Base-by-base conservation (phyloP, 1,140 invertebrate species). In the Drosophila tristis region DNA sequence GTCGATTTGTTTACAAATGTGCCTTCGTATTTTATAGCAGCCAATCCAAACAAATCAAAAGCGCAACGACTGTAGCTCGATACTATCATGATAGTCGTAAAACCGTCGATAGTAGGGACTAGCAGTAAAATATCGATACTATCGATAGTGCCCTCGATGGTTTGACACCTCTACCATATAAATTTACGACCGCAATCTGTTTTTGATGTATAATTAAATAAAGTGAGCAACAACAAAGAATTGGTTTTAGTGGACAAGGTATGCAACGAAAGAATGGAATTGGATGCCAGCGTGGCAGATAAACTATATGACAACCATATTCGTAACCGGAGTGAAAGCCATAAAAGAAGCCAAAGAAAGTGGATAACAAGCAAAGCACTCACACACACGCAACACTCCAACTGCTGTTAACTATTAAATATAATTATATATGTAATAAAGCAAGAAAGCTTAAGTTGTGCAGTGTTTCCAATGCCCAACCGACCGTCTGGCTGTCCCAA, bases 381-480 rank as follows among this genome's bases (percentile, higher is more conserved):
- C 44, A 71, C 45, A 31, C 47, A 39, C 47, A 50, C 16, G 35
- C 35, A 39, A 39, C 35, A 39, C 11, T 39, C 26, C 26, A 13
- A 13, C 42, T 45, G 49, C 23, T 47, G 51, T 16, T 73, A 54
- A 50, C 25, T 50, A 26, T 63, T 70, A 4, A 73, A 73, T 56
- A 50, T 54, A 72, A 73, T 72, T 72, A 72, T 73, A 72, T 72
- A 61, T 61, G 29, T 58, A 15, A 62, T 47, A 63, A 62, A 20
- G 23, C 16, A 31, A 29, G 42, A 13, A 15, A n/a, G 31, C 16
- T 9, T 9, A n/a, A 15, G 8, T 8, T n/a, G 26, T 68, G 51
- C 61, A 64, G 26, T 59, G 25, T 47, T 47, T 26, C 25, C 5
- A 29, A 53, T 48, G 39, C 25, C 31, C 39, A 26, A 39, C 49